Base-by-base conservation (phyloP, 2,888 invertebrate species). In the Drosophila gaucha region DNA sequence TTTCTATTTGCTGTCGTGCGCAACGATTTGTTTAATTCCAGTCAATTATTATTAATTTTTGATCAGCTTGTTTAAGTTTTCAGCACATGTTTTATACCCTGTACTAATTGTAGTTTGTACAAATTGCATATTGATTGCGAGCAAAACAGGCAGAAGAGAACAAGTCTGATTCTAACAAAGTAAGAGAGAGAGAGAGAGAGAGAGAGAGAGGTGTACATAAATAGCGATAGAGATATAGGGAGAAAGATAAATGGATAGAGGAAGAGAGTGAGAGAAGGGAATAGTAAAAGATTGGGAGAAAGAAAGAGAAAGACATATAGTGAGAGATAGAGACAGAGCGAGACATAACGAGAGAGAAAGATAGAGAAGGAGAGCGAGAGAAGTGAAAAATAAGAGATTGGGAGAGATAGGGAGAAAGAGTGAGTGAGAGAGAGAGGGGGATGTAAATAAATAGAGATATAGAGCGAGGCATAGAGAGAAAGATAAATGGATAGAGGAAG, bases 31-130 rank as follows among this genome's bases (percentile, higher is more conserved):
- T 51, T 44, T 14, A 14, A 31, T 55, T 55, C 43, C 33, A 38
- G 22, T 38, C 50, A 50, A 56, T 56, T 50, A 36, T 50, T 50
- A 22, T 38, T 16, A 30, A 65, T 69, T 51, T 58, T 33, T 6
- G 57, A 47, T 3, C 41, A 49, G 28, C 35, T 30, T 16, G 30
- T 16, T 20, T 18, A 4, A 39, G 20, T 8, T 14, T 2, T 1
- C 30, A 31, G 31, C 24, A 33, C 16, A 30, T 49, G 35, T 18
- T 30, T n/a, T 18, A 18, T 46, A n/a, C 44, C 44, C 44, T 30
- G 30, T 18, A n/a, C 2, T 14, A 8, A n/a, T 1, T 10, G 41
- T 0, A 5, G 5, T 22, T 22, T 22, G 5, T 22, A 4, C 1
- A 8, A n/a, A 3, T 3, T 24, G 14, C 14, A 26, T 41, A 41